Evolutionary conservation across 2,113 vertebrate genomes (phyloP), one percentile per base, ranked within the genome.

Genomic region (Prolemur simus): DNA sequence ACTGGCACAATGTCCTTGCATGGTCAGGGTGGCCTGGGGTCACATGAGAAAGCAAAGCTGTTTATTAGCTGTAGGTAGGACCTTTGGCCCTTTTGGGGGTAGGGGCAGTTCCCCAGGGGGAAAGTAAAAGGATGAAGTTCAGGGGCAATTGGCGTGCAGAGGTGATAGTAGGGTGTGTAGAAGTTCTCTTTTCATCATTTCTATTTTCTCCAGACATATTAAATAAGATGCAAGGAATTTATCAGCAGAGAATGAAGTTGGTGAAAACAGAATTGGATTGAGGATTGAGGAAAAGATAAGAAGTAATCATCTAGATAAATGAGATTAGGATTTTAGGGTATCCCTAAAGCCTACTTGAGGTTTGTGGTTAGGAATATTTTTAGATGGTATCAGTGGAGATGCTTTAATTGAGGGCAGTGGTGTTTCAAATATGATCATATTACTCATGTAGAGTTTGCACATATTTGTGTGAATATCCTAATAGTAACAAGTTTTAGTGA

Each of bases 71-170:
- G 3, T 20, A 29, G 7, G 15, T 29, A 17, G 34, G 69, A 93
- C 42, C 56, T 34, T 27, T 21, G 42, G 14, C 17, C n/a, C 32
- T 39, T 60, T 73, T 18, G 5, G 52, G 17, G 17, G 17, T 63
- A 49, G 3, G 2, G 21, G 9, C 3, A 27, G 4, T 71, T 73
- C 3, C 10, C 6, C 0, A 1, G 8, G 5, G 63, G 4, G 25
- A 39, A 63, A 49, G 3, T 34, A 17, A 66, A 47, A 54, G n/a
- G 25, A 5, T 37, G 45, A 52, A 6, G 9, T 42, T 32, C 9
- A 45, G 12, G 47, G 27, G 4, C 32, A 95, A 63, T 2, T 34
- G 9, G 10, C 71, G 42, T 37, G 0, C 20, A 49, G n/a, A 42
- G 23, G 2, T 69, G 49, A 42, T 27, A 11, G 52, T 52, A 29